Percentiles rank a stretch among this genome's conserved stretches.
These are phyloP conservation scores for Karalla daura DNA, from an alignment of 2,797 vertebrate genomes.

Conservation along the genomic window DNA sequence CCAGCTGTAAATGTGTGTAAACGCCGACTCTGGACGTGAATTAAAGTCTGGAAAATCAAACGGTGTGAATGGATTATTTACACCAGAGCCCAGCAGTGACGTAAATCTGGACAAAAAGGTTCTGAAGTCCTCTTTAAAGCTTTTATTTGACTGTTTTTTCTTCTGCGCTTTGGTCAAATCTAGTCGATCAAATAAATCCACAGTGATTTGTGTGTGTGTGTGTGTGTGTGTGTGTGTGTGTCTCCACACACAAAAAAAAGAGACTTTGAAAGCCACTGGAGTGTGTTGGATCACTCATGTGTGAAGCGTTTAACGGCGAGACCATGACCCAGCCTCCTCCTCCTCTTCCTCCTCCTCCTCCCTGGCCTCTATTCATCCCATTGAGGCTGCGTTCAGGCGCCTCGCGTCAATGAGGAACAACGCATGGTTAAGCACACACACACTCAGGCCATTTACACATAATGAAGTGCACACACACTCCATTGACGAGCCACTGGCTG, in stretches of 20 bases:
- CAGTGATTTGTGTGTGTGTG: too few relatives aligned
- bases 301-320: slow-evolving; percentile 3
- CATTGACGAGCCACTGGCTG: neutral
- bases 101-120: neutral
- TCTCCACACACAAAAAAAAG: neutral
- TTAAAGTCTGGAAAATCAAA: neutral
- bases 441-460: neutral
- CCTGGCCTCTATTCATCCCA: slow-evolving; percentile 17
- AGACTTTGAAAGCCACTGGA: neutral
- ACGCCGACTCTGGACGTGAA: too few relatives aligned
- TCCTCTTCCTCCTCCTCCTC: slow-evolving; percentile 20
- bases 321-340: slow-evolving; percentile 3
- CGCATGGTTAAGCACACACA: slow-evolving; percentile 16
- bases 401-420: slow-evolving; percentile 9
- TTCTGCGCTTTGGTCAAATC: neutral
- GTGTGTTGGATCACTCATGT: slow-evolving; percentile 1
- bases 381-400: neutral
- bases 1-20: too few relatives aligned
- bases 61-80: neutral
- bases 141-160: neutral
- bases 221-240: too few relatives aligned
- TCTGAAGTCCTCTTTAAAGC: neutral
- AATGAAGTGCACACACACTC: neutral
- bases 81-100: neutral
- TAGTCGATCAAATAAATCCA: neutral